phyloP scores from a whole-genome alignment of 2,888 invertebrate species.

The Callyntrura sp. region DNA sequence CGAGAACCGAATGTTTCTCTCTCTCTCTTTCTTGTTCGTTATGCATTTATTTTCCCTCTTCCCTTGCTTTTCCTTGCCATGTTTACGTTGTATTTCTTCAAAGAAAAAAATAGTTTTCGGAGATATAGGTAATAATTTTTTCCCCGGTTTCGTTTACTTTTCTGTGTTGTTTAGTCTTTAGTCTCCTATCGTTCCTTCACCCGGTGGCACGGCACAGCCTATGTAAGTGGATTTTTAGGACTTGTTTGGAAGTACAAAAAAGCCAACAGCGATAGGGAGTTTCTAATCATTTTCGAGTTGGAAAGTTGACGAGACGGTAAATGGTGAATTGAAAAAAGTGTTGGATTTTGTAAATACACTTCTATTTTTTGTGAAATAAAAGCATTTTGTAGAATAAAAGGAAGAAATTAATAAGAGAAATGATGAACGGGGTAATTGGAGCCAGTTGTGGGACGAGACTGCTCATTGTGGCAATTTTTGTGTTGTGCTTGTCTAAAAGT shows the following conservation, averaged over 20 bases:
- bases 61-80: too few relatives aligned
- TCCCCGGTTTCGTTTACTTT: constrained; percentile 52
- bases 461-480: constrained; percentile 15
- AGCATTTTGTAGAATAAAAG: too few relatives aligned
- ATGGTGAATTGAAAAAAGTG: not conserved
- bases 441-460: not conserved
- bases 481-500: constrained; percentile 33
- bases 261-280: not conserved
- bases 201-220: constrained; percentile 54
- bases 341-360: too few relatives aligned
- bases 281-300: not conserved
- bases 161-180: too few relatives aligned
- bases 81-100: not conserved
- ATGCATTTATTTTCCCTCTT: too few relatives aligned
- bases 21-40: too few relatives aligned
- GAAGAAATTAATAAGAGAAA: too few relatives aligned
- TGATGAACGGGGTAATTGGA: not conserved
- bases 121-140: constrained; percentile 37
- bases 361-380: too few relatives aligned
- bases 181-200: constrained; percentile 68
- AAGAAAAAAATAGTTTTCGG: constrained; percentile 11
- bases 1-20: constrained; percentile 36
- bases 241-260: constrained; percentile 33
- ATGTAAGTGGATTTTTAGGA: constrained; percentile 55
- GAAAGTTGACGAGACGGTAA: not conserved